phyloP scores from a whole-genome alignment of 2,888 invertebrate genomes.

The Sacculina carcini region DNA sequence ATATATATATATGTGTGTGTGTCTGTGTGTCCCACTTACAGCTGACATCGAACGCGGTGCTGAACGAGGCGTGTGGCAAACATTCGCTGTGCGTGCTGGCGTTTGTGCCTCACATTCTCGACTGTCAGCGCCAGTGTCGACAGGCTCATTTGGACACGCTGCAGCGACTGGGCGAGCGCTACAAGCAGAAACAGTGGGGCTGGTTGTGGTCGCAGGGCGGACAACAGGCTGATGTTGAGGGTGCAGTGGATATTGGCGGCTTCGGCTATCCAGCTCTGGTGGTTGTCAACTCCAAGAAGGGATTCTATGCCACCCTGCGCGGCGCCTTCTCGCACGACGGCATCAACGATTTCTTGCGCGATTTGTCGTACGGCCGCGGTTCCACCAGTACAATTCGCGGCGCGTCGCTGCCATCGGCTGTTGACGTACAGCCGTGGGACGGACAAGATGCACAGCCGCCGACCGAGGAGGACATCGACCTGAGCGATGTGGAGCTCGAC shows the following conservation, averaged over 20 bases:
- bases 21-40: constrained; percentile 8
- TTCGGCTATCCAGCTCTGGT: constrained; percentile 99
- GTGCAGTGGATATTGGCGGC: constrained; percentile 75
- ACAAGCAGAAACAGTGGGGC: constrained; percentile 51
- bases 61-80: constrained; percentile 52
- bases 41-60: constrained; percentile 23
- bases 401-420: constrained; percentile 45
- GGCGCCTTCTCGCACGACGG: constrained; percentile 86
- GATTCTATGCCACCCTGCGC: constrained; percentile 74
- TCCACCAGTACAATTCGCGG: constrained; percentile 66
- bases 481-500: constrained; percentile 62
- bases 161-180: constrained; percentile 52
- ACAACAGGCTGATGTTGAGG: constrained; percentile 55
- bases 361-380: constrained; percentile 74
- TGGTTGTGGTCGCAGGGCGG: constrained; percentile 93
- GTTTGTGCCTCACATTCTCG: constrained; percentile 77
- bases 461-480: constrained; percentile 63
- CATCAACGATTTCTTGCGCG: constrained; percentile 73
- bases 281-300: constrained; percentile 81
- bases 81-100: constrained; percentile 75
- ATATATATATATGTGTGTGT: background rate
- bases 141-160: constrained; percentile 55
- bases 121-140: constrained; percentile 77
- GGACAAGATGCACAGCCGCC: constrained; percentile 75
- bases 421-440: constrained; percentile 54